A percentile compares a stretch with the other conserved stretches of the same genome.
Conservation (phyloP, 2,113 vertebrate genomes). For the Labeo catla region DNA sequence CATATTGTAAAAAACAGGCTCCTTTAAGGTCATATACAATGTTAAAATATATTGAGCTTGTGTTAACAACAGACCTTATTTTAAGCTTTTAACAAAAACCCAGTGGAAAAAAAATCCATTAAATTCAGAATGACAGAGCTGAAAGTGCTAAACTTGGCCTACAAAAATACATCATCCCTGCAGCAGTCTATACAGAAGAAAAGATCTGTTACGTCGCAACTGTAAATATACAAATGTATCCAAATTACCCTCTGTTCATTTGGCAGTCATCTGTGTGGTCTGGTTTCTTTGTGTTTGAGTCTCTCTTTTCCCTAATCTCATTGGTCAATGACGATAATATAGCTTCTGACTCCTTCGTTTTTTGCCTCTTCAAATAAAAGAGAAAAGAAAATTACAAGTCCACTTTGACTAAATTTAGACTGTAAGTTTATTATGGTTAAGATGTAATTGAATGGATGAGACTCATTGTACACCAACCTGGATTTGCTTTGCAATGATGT, state of each 20-base stretch:
- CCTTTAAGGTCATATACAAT: no score
- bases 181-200: background rate
- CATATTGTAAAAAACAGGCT: no score
- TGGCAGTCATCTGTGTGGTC: background rate
- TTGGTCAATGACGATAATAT: conserved; percentile 20
- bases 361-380: conserved; percentile 51
- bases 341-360: conserved; percentile 32
- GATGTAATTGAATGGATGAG: background rate
- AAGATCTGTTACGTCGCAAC: background rate
- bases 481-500: conserved; percentile 75
- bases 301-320: background rate
- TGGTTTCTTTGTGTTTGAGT: conserved; percentile 14
- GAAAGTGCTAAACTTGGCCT: background rate
- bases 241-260: background rate
- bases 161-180: background rate
- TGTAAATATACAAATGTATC: background rate
- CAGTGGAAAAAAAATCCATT: background rate
- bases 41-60: no score
- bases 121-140: background rate
- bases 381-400: background rate
- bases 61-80: no score
- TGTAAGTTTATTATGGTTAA: background rate
- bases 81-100: no score
- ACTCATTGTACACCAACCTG: conserved; percentile 3
- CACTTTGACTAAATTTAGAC: conserved; percentile 47